These are phyloP conservation scores for Propithecus coquereli DNA, from an alignment of 2,113 vertebrate genomes.

Conservation along the genomic window DNA sequence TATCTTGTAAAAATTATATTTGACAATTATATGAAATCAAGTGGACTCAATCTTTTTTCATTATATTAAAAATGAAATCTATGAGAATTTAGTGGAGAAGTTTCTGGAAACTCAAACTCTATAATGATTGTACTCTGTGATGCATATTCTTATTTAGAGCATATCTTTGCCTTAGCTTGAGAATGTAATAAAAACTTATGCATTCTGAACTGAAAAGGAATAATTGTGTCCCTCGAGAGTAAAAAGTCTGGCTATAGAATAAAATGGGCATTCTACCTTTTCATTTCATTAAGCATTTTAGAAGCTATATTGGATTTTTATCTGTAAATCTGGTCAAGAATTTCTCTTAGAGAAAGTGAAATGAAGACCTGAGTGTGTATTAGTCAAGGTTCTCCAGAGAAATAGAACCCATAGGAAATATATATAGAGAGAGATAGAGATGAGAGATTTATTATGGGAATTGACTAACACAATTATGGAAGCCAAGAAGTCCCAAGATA, in stretches of 20 bases:
- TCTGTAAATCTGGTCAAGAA: conserved; percentile 14
- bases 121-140: conserved; percentile 23
- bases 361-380: neutral
- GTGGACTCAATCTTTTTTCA: conserved; percentile 4
- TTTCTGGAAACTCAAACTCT: neutral
- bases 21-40: conserved; percentile 32
- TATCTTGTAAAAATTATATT: conserved; percentile 40
- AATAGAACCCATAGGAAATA: neutral
- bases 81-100: conserved; percentile 45
- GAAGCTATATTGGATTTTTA: conserved; percentile 18
- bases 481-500: neutral
- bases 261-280: conserved; percentile 28
- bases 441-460: neutral
- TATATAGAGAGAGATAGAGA: neutral
- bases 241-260: conserved; percentile 28
- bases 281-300: conserved; percentile 35
- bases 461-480: neutral
- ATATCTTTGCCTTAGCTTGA: conserved; percentile 17
- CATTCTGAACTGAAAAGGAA: conserved; percentile 1
- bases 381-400: neutral
- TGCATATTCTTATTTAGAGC: conserved; percentile 15
- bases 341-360: conserved; percentile 37
- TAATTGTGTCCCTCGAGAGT: neutral
- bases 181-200: conserved; percentile 28
- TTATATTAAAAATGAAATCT: conserved; percentile 42